phyloP scores from a whole-genome alignment of 2,113 vertebrate species.

The Heloderma charlesbogerti region DNA sequence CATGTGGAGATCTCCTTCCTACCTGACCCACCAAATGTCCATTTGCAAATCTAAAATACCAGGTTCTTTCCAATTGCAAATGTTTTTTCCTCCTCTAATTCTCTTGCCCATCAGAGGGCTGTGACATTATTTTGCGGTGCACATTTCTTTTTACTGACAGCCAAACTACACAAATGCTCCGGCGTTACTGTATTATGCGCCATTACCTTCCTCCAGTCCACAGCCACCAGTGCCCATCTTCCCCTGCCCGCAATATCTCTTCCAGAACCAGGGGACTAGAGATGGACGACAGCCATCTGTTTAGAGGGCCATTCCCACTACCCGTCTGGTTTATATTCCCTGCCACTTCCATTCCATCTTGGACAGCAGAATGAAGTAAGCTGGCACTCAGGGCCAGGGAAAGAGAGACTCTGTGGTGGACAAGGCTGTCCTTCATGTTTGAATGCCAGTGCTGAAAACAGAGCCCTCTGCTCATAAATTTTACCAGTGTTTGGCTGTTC shows the following conservation, averaged over 20 bases:
- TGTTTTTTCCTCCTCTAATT: background rate
- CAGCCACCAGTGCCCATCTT: background rate
- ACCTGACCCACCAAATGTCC: background rate
- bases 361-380: background rate
- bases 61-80: background rate
- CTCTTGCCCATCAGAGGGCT: background rate
- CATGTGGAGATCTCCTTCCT: background rate
- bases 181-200: background rate
- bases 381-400: constrained; percentile 10
- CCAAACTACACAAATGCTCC: background rate
- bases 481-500: background rate
- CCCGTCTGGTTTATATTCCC: background rate
- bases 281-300: background rate
- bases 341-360: background rate
- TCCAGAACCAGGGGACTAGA: background rate
- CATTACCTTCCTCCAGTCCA: background rate
- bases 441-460: background rate
- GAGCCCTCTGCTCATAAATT: background rate
- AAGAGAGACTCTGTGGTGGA: background rate
- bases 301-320: background rate
- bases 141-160: background rate
- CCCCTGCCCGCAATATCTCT: background rate
- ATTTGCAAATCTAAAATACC: background rate
- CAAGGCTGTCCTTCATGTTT: background rate
- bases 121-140: background rate